These are phyloP conservation scores for Dicyrtoma fusca DNA, from an alignment of 2,888 invertebrate species.

Conservation along the genomic window DNA sequence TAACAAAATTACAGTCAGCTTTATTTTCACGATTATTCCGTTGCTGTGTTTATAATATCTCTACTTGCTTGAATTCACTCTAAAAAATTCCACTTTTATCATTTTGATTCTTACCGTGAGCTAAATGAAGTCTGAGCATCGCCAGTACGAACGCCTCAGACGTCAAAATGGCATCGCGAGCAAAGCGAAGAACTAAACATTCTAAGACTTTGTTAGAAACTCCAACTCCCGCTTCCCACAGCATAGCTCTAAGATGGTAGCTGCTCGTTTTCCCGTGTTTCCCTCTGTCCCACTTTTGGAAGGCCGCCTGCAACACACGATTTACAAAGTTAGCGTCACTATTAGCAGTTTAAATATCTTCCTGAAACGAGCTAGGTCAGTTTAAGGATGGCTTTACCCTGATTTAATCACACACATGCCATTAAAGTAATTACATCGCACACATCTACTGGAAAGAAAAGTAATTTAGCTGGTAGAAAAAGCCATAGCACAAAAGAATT, in stretches of 20 bases:
- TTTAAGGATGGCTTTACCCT: no score
- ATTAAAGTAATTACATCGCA: no score
- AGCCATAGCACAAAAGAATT: no score
- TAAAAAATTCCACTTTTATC: no score
- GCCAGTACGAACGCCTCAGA: slow-evolving; percentile 70
- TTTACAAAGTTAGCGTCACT: no score
- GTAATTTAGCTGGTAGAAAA: no score
- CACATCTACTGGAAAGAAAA: no score
- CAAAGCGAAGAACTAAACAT: slow-evolving; percentile 70
- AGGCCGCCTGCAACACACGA: slow-evolving; percentile 63
- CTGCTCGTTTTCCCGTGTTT: slow-evolving; percentile 66
- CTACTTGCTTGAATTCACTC: background rate
- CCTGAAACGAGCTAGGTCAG: no score
- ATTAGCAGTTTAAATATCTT: no score
- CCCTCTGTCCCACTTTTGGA: slow-evolving; percentile 66
- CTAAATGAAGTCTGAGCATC: slow-evolving; percentile 67
- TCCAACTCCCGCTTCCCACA: slow-evolving; percentile 72
- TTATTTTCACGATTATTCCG: background rate
- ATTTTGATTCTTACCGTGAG: slow-evolving; percentile 68
- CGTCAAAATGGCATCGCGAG: slow-evolving; percentile 65
- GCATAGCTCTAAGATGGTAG: slow-evolving; percentile 68
- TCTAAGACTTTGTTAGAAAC: slow-evolving; percentile 78
- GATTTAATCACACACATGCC: no score
- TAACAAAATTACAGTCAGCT: no score
- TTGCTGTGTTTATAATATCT: background rate